Percentiles rank a stretch among this genome's conserved stretches.
These are phyloP conservation scores for Calosoma granatense DNA, from an alignment of 1,140 invertebrate genomes.

Conservation along the genomic window DNA sequence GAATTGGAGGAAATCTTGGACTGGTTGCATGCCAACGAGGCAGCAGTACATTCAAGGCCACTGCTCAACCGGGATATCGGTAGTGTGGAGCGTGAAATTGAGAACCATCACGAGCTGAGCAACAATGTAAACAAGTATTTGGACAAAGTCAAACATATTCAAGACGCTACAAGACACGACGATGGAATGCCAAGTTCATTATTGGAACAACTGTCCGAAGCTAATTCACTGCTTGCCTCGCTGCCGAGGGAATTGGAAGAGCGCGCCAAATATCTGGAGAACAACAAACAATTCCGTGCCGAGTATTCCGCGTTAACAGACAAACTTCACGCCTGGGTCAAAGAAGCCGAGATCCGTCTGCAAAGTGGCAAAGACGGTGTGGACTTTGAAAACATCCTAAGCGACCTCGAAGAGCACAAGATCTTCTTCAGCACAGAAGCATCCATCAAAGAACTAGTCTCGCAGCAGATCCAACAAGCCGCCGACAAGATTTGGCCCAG, in stretches of 20 bases:
- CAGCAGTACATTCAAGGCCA: slow-evolving; percentile 68
- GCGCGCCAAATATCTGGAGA: slow-evolving; percentile 64
- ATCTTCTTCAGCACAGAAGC: slow-evolving; percentile 71
- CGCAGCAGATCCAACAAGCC: slow-evolving; percentile 69
- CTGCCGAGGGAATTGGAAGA: slow-evolving; percentile 71
- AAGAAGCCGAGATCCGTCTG: slow-evolving; percentile 68
- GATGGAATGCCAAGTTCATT: slow-evolving; percentile 67
- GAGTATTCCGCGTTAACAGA: slow-evolving; percentile 61
- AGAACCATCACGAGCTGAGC: slow-evolving; percentile 62
- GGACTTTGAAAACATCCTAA: slow-evolving; percentile 75
- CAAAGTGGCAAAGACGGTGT: slow-evolving; percentile 71
- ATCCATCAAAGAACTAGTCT: slow-evolving; percentile 66
- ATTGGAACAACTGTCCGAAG: slow-evolving; percentile 74
- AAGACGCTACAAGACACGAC: slow-evolving; percentile 57
- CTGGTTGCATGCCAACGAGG: slow-evolving; percentile 78
- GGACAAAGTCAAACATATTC: slow-evolving; percentile 55
- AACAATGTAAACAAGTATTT: slow-evolving; percentile 62
- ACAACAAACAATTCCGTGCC: slow-evolving; percentile 65
- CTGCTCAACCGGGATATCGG: slow-evolving; percentile 64
- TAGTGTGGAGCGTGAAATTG: slow-evolving; percentile 70
- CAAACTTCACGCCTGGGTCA: slow-evolving; percentile 76
- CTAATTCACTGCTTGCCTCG: slow-evolving; percentile 61
- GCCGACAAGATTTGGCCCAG: slow-evolving; percentile 83
- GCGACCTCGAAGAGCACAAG: slow-evolving; percentile 78
- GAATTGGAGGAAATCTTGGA: slow-evolving; percentile 74